phyloP scores from a whole-genome alignment of 2,113 vertebrate genomes.

The Oxyura jamaicensis region DNA sequence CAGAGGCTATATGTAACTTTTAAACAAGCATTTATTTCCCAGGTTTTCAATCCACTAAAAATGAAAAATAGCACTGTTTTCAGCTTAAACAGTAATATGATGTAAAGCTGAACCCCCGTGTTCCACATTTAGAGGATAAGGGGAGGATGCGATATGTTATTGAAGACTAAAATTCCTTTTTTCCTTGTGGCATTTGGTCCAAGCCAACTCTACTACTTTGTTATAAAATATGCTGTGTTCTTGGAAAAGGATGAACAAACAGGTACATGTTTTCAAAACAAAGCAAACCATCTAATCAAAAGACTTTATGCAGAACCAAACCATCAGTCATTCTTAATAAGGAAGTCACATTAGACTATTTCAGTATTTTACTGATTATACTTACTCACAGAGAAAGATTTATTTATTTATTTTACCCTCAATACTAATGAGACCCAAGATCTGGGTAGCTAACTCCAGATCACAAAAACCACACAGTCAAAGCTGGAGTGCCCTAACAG shows the following conservation, averaged over 20 bases:
- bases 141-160: neutral
- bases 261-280: neutral
- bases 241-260: neutral
- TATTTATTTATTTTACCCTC: neutral
- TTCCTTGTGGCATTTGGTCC: neutral
- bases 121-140: neutral
- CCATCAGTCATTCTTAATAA: neutral
- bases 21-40: neutral
- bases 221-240: neutral
- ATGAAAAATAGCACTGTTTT: neutral
- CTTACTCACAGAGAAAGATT: neutral
- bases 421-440: neutral
- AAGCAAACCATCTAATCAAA: constrained; percentile 5
- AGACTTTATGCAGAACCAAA: constrained; percentile 7
- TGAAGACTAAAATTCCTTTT: neutral
- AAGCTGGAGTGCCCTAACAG: neutral
- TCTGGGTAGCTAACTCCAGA: neutral
- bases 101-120: neutral
- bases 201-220: neutral
- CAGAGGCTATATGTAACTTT: neutral
- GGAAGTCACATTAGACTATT: neutral
- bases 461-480: constrained; percentile 1
- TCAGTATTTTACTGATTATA: neutral
- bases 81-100: neutral
- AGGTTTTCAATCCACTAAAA: neutral